phyloP scores from a whole-genome alignment of 2,888 invertebrate species.

The Cryptocheilus praepositus region DNA sequence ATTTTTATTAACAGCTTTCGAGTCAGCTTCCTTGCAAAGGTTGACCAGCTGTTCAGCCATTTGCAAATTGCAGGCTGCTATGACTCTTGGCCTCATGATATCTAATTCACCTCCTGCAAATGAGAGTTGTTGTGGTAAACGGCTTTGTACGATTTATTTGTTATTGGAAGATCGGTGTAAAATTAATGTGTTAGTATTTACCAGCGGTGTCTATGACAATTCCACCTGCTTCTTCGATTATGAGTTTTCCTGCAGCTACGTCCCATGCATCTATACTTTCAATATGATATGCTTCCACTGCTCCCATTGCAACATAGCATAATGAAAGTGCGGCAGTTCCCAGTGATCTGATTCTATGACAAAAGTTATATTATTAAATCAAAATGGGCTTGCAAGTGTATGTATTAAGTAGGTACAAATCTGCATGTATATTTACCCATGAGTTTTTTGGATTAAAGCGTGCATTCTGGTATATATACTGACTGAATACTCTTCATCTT shows the following conservation, averaged over 20 bases:
- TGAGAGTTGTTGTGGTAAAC: neutral
- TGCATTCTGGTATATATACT: constrained; percentile 64
- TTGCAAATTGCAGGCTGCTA: constrained; percentile 76
- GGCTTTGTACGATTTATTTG: neutral
- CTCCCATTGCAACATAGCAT: constrained; percentile 84
- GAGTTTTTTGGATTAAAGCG: constrained; percentile 64
- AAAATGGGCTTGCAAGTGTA: constrained; percentile 5
- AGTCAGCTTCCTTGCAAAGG: constrained; percentile 76
- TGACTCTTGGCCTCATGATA: constrained; percentile 78
- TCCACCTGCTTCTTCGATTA: constrained; percentile 88
- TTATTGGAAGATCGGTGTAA: neutral
- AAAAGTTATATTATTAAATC: constrained; percentile 11
- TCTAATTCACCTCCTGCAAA: constrained; percentile 76
- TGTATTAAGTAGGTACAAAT: constrained; percentile 1
- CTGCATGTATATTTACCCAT: constrained; percentile 57
- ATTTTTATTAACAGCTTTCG: constrained; percentile 42
- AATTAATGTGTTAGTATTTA: constrained; percentile 40
- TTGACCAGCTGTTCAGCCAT: constrained; percentile 76
- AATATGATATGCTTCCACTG: constrained; percentile 82
- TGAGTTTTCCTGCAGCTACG: constrained; percentile 84
- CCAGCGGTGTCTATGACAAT: constrained; percentile 81
- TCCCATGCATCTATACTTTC: constrained; percentile 88
- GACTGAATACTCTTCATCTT: constrained; percentile 56
- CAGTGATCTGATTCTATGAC: constrained; percentile 78
- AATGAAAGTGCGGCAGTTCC: constrained; percentile 85